phyloP scores from a whole-genome alignment of 1,140 invertebrate species.

The Lerema accius region DNA sequence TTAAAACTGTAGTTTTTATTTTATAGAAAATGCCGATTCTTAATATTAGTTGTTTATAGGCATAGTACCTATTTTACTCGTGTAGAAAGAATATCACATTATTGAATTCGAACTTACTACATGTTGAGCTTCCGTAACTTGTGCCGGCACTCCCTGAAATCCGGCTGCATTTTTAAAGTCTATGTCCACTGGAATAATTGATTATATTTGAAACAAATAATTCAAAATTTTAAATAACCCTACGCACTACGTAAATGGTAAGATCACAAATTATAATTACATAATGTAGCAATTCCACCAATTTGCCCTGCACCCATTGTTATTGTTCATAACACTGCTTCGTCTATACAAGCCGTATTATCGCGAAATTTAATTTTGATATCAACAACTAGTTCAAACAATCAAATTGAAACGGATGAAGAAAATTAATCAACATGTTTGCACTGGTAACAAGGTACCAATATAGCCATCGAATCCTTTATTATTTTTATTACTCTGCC shows the following conservation, averaged over 20 bases:
- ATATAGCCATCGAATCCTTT: too few relatives aligned
- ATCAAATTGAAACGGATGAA: slow-evolving; percentile 11
- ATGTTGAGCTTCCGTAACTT: slow-evolving; percentile 57
- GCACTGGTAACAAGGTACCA: too few relatives aligned
- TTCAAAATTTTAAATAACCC: background rate
- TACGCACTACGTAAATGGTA: background rate
- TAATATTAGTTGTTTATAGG: too few relatives aligned
- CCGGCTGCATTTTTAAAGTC: slow-evolving; percentile 72
- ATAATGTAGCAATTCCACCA: slow-evolving; percentile 67
- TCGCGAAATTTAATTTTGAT: background rate
- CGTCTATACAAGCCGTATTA: slow-evolving; percentile 5
- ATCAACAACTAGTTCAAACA: background rate
- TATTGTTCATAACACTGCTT: background rate
- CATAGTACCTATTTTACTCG: too few relatives aligned
- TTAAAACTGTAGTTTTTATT: too few relatives aligned
- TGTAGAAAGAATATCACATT: too few relatives aligned
- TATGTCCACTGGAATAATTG: slow-evolving; percentile 65
- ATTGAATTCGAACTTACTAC: slow-evolving; percentile 63
- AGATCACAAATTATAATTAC: slow-evolving; percentile 43
- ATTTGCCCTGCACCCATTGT: slow-evolving; percentile 74
- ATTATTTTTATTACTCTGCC: too few relatives aligned
- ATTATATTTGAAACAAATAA: background rate
- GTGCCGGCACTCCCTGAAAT: slow-evolving; percentile 56
- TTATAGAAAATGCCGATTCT: too few relatives aligned
- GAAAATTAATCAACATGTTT: slow-evolving; percentile 30